Base-by-base conservation (phyloP, 2,113 vertebrate species). In the Chlorocebus sabaeus region DNA sequence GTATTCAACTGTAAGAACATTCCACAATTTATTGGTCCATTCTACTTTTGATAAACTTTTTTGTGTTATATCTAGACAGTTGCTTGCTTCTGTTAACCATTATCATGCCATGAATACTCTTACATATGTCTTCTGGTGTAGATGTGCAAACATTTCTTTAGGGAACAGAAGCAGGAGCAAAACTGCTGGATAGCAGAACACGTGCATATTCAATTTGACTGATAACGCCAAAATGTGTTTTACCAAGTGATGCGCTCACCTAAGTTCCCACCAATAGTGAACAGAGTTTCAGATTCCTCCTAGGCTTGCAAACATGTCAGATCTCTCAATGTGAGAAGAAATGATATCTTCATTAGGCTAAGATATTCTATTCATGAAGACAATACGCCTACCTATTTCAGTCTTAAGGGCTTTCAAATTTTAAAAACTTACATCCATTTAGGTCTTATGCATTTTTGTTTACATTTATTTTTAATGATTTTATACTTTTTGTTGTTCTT, bases 181-280 rank as follows among this genome's bases (percentile, higher is more conserved):
- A 25, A n/a, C 1, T 48, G 43, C 67, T 35, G 17, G 45, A 22
- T 3, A 9, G 48, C 4, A 13, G 40, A 40, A 27, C 4, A 70
- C 27, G 3, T 55, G 27, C 16, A 67, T 13, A 45, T 57, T 70
- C 45, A 8, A 23, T 27, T 1, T 91, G 76, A 57, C 17, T 25
- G 48, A 32, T 25, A 7, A 35, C 2, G 5, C 2, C 38, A 43
- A 27, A 35, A 55, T 13, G 35, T 30, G 11, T 9, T 38, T 81
- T 35, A 59, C 27, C 45, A 73, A 23, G 27, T 1, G 10, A 52
- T 4, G 6, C 4, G 7, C 68, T 43, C 6, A 11, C 1, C 2
- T 11, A 6, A 10, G 0, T 55, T 1, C 11, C 57, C 14, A 1
- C 2, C 1, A 61, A 11, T 1, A 12, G 59, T 0, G 40, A 16